Percentiles rank a stretch among this genome's conserved stretches.
Evolutionary conservation across 2,888 invertebrate species (phyloP).

Genomic region (Thyatira batis): DNA sequence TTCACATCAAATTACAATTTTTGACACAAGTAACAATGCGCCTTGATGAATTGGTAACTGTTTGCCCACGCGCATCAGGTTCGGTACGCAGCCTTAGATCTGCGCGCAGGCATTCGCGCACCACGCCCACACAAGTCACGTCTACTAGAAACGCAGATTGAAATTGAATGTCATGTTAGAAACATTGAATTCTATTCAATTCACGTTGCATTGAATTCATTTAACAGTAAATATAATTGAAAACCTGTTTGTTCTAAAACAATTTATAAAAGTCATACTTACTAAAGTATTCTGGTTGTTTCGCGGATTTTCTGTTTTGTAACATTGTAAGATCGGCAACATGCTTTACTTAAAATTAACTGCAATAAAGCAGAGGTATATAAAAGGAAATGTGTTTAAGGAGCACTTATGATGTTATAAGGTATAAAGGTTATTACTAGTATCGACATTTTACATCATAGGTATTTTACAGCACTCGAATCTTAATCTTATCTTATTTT

Average conservation of each 20-base stretch:
- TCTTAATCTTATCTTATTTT: background rate
- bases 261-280: no score
- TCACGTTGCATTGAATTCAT: background rate
- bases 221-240: background rate
- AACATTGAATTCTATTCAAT: background rate
- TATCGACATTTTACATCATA: no score
- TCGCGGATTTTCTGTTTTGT: no score
- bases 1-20: no score
- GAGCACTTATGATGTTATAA: no score
- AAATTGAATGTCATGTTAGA: constrained; percentile 19
- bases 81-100: constrained; percentile 20
- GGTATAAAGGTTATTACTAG: no score
- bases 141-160: constrained; percentile 17
- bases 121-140: constrained; percentile 22
- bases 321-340: no score
- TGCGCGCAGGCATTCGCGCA: constrained; percentile 27
- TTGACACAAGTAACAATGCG: background rate
- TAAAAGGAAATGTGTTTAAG: no score
- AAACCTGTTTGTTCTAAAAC: background rate
- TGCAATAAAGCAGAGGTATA: no score
- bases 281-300: no score
- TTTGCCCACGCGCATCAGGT: constrained; percentile 30
- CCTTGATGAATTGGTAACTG: background rate
- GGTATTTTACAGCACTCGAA: no score
- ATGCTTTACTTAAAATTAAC: no score